Conservation (phyloP, 2,888 invertebrate species). For the Ormyrus rosae region DNA sequence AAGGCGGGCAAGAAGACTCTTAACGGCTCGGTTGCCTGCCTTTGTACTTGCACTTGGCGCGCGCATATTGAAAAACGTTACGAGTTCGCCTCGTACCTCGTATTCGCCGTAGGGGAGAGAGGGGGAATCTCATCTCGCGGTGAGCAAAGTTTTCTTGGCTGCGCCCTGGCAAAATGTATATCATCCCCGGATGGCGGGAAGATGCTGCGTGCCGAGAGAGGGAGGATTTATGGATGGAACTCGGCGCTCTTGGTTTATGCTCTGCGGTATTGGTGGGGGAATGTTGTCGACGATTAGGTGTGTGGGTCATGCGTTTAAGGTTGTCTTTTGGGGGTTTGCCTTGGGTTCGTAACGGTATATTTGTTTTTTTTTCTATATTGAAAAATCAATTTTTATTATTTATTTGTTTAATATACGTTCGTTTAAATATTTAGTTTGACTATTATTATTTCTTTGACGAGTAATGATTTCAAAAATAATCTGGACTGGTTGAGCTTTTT, state of each 20-base stretch:
- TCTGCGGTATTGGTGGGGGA: background rate
- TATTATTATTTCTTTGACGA: too few species aligned
- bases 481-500: too few species aligned
- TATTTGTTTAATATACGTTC: background rate
- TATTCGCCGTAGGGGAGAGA: background rate
- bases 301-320: background rate
- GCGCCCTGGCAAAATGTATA: slow-evolving; percentile 7
- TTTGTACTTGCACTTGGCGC: slow-evolving; percentile 7
- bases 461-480: too few species aligned
- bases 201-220: background rate
- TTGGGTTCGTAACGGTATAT: too few species aligned
- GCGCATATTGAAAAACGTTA: slow-evolving; percentile 48
- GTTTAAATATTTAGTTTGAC: too few species aligned
- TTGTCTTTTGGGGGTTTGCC: background rate
- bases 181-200: background rate
- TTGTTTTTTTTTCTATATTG: background rate
- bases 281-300: background rate
- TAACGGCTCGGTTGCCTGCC: slow-evolving; percentile 6
- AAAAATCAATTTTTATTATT: background rate
- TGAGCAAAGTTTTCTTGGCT: background rate
- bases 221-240: background rate
- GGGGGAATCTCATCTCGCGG: too few species aligned
- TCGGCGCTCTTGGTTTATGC: background rate
- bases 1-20: background rate
- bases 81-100: background rate